Base-by-base conservation (phyloP, 1,140 invertebrate genomes). In the Zelostemma sp. region DNA sequence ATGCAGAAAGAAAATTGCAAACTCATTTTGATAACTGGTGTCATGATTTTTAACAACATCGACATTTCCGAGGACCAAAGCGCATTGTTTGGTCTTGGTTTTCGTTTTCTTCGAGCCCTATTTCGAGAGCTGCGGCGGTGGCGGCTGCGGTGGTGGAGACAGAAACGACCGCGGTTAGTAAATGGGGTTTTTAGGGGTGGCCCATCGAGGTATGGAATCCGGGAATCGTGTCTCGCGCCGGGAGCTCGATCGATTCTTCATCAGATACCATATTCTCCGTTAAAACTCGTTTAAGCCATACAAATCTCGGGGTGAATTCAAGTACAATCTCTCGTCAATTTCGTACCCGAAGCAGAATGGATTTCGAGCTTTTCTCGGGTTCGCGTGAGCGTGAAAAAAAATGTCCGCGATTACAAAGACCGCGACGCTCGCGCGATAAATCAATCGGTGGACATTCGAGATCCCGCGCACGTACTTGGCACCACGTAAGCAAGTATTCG, bases 221-320 rank as follows among this genome's bases (percentile, higher is more conserved):
- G 56, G 54, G 64, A 68, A 68, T 68, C 64, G 60, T 63, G 59
- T 72, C 57, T 72, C 16, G 62, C 54, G 38, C 62, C 15, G 54
- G 66, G 49, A 69, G 63, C 59, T 70, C 49, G 50, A 73, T 71
- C 63, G 72, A 70, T 67, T 70, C 59, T 61, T 41, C 57, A 60
- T 49, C 55, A 57, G 61, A 70, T 64, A 63, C 6, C 12, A 56
- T 46, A 56, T 56, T 64, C 51, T 54, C 17, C 45, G 56, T 41
- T 51, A 38, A 50, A 54, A 43, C 43, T 68, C 67, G 54, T 64
- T 69, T 69, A 69, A 63, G 56, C 56, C 60, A 69, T 69, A 63
- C 60, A n/a, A n/a, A n/a, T n/a, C n/a, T n/a, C n/a, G n/a, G n/a
- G n/a, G n/a, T n/a, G n/a, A n/a, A n/a, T n/a, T n/a, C n/a, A n/a